Percentiles rank a stretch among this genome's conserved stretches.
Evolutionary conservation across 2,797 vertebrate genomes (phyloP).

Genomic region (Amblyraja radiata): DNA sequence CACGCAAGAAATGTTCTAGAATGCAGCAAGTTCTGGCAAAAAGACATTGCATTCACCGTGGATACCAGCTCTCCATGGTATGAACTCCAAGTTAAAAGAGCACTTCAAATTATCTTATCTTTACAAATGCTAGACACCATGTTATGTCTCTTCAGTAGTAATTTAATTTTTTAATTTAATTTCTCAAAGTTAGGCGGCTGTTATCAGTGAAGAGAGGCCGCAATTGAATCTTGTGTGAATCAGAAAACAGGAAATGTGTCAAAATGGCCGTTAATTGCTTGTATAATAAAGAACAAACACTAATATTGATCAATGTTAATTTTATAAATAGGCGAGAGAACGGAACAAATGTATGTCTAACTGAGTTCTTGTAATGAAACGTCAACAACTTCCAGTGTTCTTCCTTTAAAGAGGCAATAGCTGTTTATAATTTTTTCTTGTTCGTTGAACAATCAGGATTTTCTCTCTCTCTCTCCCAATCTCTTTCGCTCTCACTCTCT

Average conservation of each 20-base stretch:
- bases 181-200: not conserved
- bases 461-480: too few species aligned
- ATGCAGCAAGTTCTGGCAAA: not conserved
- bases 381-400: not conserved
- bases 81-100: not conserved
- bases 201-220: not conserved
- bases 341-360: not conserved
- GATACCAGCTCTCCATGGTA: not conserved
- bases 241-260: not conserved
- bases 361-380: not conserved
- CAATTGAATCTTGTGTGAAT: not conserved
- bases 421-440: not conserved
- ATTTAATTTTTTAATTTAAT: not conserved
- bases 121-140: not conserved
- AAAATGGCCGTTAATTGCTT: not conserved
- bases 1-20: not conserved
- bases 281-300: not conserved
- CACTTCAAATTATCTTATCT: not conserved
- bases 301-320: not conserved
- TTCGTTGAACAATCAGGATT: not conserved
- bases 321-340: not conserved
- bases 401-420: slow-evolving; percentile 4
- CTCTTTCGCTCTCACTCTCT: too few species aligned
- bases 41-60: not conserved
- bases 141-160: not conserved